A percentile compares a stretch with the other conserved stretches of the same genome.
phyloP scores from a whole-genome alignment of 2,113 vertebrate genomes.

The Neofelis nebulosa region DNA sequence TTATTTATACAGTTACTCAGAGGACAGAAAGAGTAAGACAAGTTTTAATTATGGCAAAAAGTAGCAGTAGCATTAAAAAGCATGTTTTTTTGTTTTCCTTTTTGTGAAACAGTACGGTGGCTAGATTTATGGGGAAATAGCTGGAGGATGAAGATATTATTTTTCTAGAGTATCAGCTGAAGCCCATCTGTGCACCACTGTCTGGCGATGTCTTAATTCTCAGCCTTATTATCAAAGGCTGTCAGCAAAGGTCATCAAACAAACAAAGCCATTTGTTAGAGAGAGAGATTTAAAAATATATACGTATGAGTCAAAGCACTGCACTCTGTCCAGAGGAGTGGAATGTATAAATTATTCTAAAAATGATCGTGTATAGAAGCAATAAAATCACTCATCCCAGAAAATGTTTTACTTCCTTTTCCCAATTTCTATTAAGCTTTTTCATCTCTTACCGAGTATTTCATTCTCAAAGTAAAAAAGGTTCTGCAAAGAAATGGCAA shows the following conservation, averaged over 20 bases:
- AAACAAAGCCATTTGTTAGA: slow-evolving; percentile 36
- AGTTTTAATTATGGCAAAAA: slow-evolving; percentile 54
- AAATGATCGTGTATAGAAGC: slow-evolving; percentile 31
- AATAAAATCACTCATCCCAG: slow-evolving; percentile 33
- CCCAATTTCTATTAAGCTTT: slow-evolving; percentile 54
- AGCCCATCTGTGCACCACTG: slow-evolving; percentile 21
- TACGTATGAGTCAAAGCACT: slow-evolving; percentile 24
- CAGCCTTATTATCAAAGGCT: slow-evolving; percentile 62
- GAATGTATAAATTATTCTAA: slow-evolving; percentile 42
- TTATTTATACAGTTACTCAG: slow-evolving; percentile 7
- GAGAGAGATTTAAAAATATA: slow-evolving; percentile 45
- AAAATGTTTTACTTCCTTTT: slow-evolving; percentile 49
- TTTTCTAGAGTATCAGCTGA: slow-evolving; percentile 59
- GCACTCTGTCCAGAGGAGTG: neutral
- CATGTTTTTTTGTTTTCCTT: neutral
- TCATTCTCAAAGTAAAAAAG: slow-evolving; percentile 56
- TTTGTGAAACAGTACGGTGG: slow-evolving; percentile 36
- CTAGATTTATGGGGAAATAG: slow-evolving; percentile 48
- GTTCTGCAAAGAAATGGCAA: slow-evolving; percentile 61
- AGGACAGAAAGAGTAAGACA: slow-evolving; percentile 47
- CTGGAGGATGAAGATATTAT: slow-evolving; percentile 43
- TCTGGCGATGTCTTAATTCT: slow-evolving; percentile 66
- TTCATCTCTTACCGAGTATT: slow-evolving; percentile 62
- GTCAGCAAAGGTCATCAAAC: slow-evolving; percentile 59
- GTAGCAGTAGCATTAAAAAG: slow-evolving; percentile 50